Evolutionary conservation across 2,797 vertebrate genomes (phyloP).

Genomic region (Morelia viridis): DNA sequence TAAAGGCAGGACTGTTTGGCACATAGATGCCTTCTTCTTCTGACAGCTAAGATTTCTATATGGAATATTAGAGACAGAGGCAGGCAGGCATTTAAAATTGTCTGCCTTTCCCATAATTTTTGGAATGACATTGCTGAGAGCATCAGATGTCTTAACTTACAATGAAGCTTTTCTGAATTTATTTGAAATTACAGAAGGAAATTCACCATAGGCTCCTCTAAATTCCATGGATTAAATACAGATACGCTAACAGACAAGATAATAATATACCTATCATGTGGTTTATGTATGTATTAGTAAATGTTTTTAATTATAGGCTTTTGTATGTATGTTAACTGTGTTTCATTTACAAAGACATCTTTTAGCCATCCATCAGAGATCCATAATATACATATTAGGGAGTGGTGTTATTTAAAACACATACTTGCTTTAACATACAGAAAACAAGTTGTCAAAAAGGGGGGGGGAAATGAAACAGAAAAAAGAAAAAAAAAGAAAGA

Average conservation of each 20-base stretch:
- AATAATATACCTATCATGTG: too few species aligned
- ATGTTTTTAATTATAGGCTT: too few species aligned
- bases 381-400: too few species aligned
- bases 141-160: background rate
- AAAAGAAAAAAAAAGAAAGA: background rate
- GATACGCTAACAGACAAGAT: background rate
- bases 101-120: background rate
- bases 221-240: background rate
- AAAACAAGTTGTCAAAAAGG: too few species aligned
- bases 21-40: slow-evolving; percentile 6
- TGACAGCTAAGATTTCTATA: background rate
- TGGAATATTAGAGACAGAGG: background rate
- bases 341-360: too few species aligned
- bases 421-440: too few species aligned
- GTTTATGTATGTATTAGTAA: too few species aligned
- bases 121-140: background rate
- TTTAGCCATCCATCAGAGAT: too few species aligned
- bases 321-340: too few species aligned
- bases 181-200: background rate
- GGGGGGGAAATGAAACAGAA: background rate
- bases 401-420: too few species aligned
- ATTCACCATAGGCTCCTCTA: background rate
- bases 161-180: background rate
- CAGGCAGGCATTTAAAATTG: background rate
- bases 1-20: slow-evolving; percentile 21